Evolutionary conservation across 1,140 invertebrate species (phyloP), one percentile per base, ranked within the genome.

Genomic region (Ctenoplectra terminalis): DNA sequence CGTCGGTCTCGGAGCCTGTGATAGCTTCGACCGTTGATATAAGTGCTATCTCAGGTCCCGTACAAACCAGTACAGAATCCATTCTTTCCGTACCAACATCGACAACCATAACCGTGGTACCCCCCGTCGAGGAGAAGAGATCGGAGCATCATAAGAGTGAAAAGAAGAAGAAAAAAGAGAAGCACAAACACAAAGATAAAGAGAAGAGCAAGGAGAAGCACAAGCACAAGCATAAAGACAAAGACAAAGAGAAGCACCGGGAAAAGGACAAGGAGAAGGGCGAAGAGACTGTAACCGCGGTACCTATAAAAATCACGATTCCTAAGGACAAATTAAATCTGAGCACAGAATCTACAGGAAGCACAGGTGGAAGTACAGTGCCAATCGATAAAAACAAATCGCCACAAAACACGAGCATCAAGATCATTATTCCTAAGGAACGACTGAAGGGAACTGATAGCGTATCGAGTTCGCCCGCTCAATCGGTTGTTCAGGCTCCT

Each of bases 91-190:
- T 88, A 1, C 84, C 87, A 2, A 78, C 58, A 26, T 72, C 87
- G 4, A 79, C 87, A 1, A 73, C 88, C 0, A 23, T 87, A 15
- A 72, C 77, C 7, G n/a, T 67, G 40, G 40, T 34, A 23, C 52
- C 66, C 0, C 52, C 82, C 15, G 17, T 34, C 11, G 89, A 91
- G 29, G 90, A 95, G 89, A 96, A 96, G 85, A 95, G 95, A 85
- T 95, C 95, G 79, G 95, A 96, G 67, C 95, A 96, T 83, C 95
- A 95, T 86, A 96, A 96, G 87, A 95, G 96, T 64, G 96, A 96
- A 84, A 95, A 95, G 31, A 96, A 95, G 89, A 95, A 93, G 23
- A 95, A 96, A 52, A 95, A 96, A 78, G 94, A 95, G 69, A 95
- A 95, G 81, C 94, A 95, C 83, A 96, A 96, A 83, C 95, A 96